Percentiles rank a stretch among this genome's conserved stretches.
phyloP scores from a whole-genome alignment of 2,888 invertebrate species.

The Bruchidius siliquastri region DNA sequence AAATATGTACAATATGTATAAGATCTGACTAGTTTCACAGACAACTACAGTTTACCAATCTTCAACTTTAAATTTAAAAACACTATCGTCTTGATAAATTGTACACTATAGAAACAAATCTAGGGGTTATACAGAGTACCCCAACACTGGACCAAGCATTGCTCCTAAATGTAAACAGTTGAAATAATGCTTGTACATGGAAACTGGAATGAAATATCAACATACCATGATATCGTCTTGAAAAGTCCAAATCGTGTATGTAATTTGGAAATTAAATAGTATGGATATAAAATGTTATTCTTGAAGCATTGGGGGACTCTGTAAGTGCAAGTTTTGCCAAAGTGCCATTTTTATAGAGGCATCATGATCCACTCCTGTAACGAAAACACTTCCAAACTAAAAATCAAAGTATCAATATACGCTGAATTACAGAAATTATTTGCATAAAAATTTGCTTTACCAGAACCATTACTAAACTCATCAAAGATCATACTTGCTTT shows the following conservation, averaged over 20 bases:
- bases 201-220: no score
- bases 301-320: neutral
- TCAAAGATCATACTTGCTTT: no score
- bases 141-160: no score
- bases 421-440: no score
- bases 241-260: no score
- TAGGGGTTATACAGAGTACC: neutral
- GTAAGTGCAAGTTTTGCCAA: neutral
- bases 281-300: neutral
- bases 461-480: no score
- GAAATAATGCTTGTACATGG: no score
- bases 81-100: neutral
- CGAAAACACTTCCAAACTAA: neutral
- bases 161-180: no score
- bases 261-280: no score
- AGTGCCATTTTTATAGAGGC: neutral
- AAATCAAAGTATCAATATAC: neutral
- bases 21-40: conserved; percentile 25
- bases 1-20: conserved; percentile 24
- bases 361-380: neutral
- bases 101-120: neutral
- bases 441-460: no score
- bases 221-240: no score
- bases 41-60: neutral
- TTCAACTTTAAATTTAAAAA: neutral